phyloP scores from a whole-genome alignment of 1,140 invertebrate species.

The Potamilus streckersoni region DNA sequence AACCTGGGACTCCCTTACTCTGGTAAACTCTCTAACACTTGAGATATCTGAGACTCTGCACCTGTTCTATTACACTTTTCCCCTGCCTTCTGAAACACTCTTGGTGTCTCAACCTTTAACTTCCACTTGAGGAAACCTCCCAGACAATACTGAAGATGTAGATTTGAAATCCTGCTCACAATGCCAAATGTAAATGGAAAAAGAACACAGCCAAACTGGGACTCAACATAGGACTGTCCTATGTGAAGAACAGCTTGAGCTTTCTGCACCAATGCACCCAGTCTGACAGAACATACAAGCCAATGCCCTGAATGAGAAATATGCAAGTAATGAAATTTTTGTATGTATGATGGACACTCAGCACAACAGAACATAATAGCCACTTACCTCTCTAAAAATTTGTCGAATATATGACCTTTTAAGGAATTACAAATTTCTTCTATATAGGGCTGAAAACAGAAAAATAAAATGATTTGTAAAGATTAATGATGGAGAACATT shows the following conservation, averaged over 20 bases:
- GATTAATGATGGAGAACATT: no score
- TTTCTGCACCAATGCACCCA: neutral
- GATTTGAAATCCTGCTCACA: no score
- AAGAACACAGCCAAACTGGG: no score
- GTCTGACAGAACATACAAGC: neutral
- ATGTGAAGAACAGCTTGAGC: no score
- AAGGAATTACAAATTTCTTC: conserved; percentile 99
- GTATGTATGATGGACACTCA: neutral
- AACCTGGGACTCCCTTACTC: no score
- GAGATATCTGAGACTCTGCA: no score
- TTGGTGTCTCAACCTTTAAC: neutral
- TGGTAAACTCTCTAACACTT: no score
- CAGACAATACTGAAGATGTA: neutral
- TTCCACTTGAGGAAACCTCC: neutral
- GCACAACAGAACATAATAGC: conserved; percentile 9
- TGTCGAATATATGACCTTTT: conserved; percentile 95
- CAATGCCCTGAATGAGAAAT: neutral
- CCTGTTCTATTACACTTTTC: no score
- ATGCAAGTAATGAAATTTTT: conserved; percentile 18
- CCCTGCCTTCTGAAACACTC: neutral
- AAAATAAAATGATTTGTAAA: neutral
- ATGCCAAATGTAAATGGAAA: no score
- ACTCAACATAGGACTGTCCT: no score
- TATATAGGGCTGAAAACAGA: conserved; percentile 77
- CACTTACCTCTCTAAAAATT: conserved; percentile 94